Percentiles rank a stretch among this genome's conserved stretches.
phyloP scores from a whole-genome alignment of 2,797 vertebrate genomes.

The Bradypodion pumilum region DNA sequence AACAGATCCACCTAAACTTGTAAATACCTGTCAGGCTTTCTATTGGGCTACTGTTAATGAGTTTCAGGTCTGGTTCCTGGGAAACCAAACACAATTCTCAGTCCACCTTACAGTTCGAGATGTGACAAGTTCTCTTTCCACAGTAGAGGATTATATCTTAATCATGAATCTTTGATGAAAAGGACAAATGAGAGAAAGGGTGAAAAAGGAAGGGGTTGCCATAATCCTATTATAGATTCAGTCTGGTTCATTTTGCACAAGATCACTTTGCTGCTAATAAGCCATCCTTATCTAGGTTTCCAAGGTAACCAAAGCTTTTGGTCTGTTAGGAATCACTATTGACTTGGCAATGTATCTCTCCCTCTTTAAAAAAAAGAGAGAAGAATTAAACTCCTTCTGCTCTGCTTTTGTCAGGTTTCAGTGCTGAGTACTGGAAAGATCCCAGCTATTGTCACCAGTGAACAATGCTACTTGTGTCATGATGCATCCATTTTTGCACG shows the following conservation, averaged over 20 bases:
- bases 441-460: background rate
- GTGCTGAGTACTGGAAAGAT: slow-evolving; percentile 12
- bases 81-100: background rate
- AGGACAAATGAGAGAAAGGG: background rate
- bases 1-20: background rate
- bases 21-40: background rate
- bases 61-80: background rate
- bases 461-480: background rate
- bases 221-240: slow-evolving; percentile 24
- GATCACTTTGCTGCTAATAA: slow-evolving; percentile 30
- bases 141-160: background rate
- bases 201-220: slow-evolving; percentile 27
- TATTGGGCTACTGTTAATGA: background rate
- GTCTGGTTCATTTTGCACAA: slow-evolving; percentile 25
- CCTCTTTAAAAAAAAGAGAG: rapidly evolving
- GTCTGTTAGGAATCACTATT: slow-evolving; percentile 32
- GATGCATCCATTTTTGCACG: background rate
- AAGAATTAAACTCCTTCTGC: slow-evolving; percentile 42
- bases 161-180: slow-evolving; percentile 6
- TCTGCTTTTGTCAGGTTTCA: slow-evolving; percentile 17
- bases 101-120: rapidly evolving
- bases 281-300: slow-evolving; percentile 65
- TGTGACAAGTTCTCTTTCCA: background rate
- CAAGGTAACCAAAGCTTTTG: slow-evolving; percentile 65
- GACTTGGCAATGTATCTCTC: slow-evolving; percentile 33